Percentiles rank a stretch among this genome's conserved stretches.
Conservation (phyloP, 2,113 vertebrate species). For the Caranx ignobilis region DNA sequence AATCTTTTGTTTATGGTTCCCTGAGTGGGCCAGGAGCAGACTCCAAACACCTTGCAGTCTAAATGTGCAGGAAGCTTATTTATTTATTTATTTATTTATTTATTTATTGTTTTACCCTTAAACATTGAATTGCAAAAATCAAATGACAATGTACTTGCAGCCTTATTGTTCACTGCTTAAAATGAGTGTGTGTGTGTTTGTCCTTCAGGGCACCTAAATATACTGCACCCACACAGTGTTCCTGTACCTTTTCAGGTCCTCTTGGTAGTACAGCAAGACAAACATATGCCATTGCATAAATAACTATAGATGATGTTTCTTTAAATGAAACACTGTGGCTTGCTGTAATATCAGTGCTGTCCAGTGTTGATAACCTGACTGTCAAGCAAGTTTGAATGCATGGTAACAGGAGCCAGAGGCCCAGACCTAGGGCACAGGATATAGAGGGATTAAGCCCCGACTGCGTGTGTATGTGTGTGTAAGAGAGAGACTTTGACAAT, state of each 20-base stretch:
- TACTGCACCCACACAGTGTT: neutral
- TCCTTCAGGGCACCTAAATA: slow-evolving; percentile 8
- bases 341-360: slow-evolving; percentile 7
- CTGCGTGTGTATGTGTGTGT: slow-evolving; percentile 8
- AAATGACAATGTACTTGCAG: neutral
- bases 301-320: neutral
- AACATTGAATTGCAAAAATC: slow-evolving; percentile 13
- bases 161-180: neutral
- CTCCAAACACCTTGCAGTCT: slow-evolving; percentile 27
- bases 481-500: slow-evolving; percentile 30
- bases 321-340: slow-evolving; percentile 11
- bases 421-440: slow-evolving; percentile 46
- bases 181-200: neutral
- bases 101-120: slow-evolving; percentile 8
- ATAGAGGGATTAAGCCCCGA: slow-evolving; percentile 35
- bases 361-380: slow-evolving; percentile 8
- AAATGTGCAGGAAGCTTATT: slow-evolving; percentile 5
- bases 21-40: slow-evolving; percentile 14
- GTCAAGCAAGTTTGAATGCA: slow-evolving; percentile 8
- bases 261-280: neutral
- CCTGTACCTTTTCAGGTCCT: neutral
- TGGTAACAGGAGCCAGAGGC: slow-evolving; percentile 52
- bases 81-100: neutral
- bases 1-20: slow-evolving; percentile 46
- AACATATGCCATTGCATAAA: neutral